These are phyloP conservation scores for Kradibia gibbosae DNA, from an alignment of 1,140 invertebrate genomes.

Conservation along the genomic window DNA sequence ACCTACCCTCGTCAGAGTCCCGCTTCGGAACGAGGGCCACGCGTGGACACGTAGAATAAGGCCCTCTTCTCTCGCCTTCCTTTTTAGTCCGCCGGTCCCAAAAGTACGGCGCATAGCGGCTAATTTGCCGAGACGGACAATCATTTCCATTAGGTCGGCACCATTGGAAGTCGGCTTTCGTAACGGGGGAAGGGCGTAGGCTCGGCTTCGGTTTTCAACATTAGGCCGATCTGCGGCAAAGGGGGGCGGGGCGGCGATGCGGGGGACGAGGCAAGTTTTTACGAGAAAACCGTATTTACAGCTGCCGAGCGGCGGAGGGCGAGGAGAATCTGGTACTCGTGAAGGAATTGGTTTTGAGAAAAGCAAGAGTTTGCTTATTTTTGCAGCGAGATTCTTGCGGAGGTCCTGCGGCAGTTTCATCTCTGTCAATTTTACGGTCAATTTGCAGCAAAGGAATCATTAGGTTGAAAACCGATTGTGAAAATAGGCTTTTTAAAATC, in stretches of 20 bases:
- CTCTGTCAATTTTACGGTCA: not conserved
- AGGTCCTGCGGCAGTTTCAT: not conserved
- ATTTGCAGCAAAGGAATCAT: not conserved
- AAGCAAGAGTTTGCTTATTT: not conserved
- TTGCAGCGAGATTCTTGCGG: not conserved
- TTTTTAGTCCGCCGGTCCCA: constrained; percentile 11
- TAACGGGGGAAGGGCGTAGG: no score
- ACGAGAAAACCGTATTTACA: not conserved
- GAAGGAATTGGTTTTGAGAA: constrained; percentile 7
- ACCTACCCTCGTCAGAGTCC: constrained; percentile 59
- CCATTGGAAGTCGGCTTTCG: not conserved
- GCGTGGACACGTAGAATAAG: constrained; percentile 17
- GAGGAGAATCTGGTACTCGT: not conserved
- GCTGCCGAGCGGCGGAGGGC: not conserved
- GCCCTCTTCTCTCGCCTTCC: constrained; percentile 6
- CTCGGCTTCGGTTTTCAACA: not conserved
- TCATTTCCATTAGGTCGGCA: constrained; percentile 24
- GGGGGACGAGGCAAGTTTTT: not conserved
- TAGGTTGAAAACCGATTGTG: not conserved
- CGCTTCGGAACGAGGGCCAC: not conserved
- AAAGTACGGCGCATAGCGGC: constrained; percentile 15
- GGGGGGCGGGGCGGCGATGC: no score
- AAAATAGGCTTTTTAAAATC: not conserved
- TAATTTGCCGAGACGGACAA: constrained; percentile 20
- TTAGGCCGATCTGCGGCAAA: not conserved